A percentile compares a stretch with the other conserved stretches of the same genome.
Conservation (phyloP, 2,797 vertebrate genomes). For the Sebastolobus altivelis region DNA sequence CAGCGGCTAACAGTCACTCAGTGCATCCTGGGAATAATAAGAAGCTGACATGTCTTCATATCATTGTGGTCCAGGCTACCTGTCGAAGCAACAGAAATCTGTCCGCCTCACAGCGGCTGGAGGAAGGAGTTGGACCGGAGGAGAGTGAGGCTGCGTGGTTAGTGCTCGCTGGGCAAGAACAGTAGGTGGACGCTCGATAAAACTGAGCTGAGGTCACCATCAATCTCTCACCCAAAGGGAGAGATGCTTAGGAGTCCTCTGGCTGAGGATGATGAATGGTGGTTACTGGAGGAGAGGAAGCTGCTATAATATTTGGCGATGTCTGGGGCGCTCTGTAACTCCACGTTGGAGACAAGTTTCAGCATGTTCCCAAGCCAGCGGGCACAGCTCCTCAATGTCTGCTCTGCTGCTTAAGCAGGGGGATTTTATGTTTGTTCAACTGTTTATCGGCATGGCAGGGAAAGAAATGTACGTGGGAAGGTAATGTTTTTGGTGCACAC, state of each 20-base stretch:
- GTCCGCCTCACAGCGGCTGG: slow-evolving; percentile 28
- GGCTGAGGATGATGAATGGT: slow-evolving; percentile 72
- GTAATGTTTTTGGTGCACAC: background rate
- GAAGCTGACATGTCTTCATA: slow-evolving; percentile 45
- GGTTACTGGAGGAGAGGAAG: slow-evolving; percentile 50
- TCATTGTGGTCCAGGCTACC: slow-evolving; percentile 32
- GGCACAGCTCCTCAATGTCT: slow-evolving; percentile 6
- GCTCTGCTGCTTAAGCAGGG: background rate
- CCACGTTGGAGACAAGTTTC: slow-evolving; percentile 45
- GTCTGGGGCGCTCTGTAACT: slow-evolving; percentile 44
- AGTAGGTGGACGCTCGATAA: slow-evolving; percentile 69
- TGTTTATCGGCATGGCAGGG: background rate
- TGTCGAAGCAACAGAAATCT: slow-evolving; percentile 51
- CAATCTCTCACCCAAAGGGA: slow-evolving; percentile 71
- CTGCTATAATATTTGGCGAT: slow-evolving; percentile 67
- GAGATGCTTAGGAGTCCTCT: slow-evolving; percentile 52
- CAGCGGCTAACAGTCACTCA: slow-evolving; percentile 36
- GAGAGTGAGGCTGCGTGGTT: slow-evolving; percentile 36
- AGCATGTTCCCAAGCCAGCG: slow-evolving; percentile 36
- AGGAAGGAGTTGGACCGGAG: slow-evolving; percentile 30
- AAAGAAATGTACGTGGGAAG: background rate
- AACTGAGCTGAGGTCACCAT: slow-evolving; percentile 75
- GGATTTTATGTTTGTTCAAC: slow-evolving; percentile 5
- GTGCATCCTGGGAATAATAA: slow-evolving; percentile 43
- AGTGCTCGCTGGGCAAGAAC: slow-evolving; percentile 50